phyloP scores from a whole-genome alignment of 37 sponge, comb jelly and placozoan species.

The Axinella damicornis region DNA sequence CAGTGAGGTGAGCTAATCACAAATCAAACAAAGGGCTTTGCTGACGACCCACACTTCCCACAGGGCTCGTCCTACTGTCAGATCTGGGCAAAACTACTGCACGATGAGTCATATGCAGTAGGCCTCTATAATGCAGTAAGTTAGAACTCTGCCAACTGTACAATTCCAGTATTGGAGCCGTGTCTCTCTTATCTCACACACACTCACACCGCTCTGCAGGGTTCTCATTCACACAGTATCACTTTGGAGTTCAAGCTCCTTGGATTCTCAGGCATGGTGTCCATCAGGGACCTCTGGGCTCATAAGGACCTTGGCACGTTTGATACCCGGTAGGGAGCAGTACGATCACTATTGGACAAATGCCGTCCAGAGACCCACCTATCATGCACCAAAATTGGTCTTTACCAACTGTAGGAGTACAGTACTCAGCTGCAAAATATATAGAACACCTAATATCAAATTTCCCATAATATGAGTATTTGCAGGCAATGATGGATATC shows the following conservation, averaged over 20 bases:
- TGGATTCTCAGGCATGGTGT: background rate
- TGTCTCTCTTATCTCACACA: too few relatives aligned
- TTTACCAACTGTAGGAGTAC: too few relatives aligned
- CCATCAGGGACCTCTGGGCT: conserved; percentile 71
- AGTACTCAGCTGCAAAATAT: too few relatives aligned
- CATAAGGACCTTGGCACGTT: conserved; percentile 47
- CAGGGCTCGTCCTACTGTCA: conserved; percentile 57
- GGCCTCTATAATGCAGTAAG: conserved; percentile 83
- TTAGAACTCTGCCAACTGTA: too few relatives aligned
- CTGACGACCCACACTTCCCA: background rate
- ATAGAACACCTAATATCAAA: too few relatives aligned
- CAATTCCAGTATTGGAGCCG: background rate
- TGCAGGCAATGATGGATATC: too few relatives aligned
- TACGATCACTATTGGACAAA: background rate
- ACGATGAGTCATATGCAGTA: conserved; percentile 60
- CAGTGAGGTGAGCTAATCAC: conserved; percentile 24
- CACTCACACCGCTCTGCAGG: conserved; percentile 16
- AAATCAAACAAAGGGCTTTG: too few relatives aligned
- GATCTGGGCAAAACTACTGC: conserved; percentile 74
- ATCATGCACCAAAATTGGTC: too few relatives aligned
- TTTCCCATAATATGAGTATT: too few relatives aligned
- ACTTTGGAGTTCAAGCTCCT: conserved; percentile 59
- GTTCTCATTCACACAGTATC: conserved; percentile 27
- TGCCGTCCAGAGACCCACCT: too few relatives aligned
- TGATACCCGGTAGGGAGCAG: conserved; percentile 28